Base-by-base conservation (phyloP, 2,797 vertebrate species). In the Anolis apletophallus region DNA sequence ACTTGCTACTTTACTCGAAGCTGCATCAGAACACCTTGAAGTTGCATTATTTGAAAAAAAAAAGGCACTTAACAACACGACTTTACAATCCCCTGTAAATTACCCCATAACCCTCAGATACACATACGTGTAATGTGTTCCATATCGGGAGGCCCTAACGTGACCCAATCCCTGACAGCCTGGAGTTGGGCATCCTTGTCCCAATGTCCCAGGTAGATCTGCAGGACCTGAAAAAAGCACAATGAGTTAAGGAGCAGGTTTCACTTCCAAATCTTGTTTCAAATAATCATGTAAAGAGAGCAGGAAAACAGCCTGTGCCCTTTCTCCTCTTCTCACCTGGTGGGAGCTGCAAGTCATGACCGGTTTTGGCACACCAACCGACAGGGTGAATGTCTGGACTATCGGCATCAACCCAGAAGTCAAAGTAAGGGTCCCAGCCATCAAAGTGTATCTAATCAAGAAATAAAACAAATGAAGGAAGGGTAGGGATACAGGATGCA, bases 141-240 rank as follows among this genome's bases (percentile, higher is more conserved):
- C 97, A 1, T 98, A 98, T 90, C 97, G 97, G 55, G 98, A 97
- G 86, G 98, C 98, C 90, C 96, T 96, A 64, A 98, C 97, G 61
- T 99, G 98, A 57, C 98, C 98, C 0, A 98, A 96, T 1, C 98
- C 98, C 0, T 97, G 97, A 93, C 98, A 99, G 91, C 98, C 98
- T 11, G 96, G 96, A 77, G 98, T 99, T 75, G 98, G 98, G 93
- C 98, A 99, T 1, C 94, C 96, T 92, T 98, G 98, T 91, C 97
- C 98, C 73, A 94, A 96, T 80, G 96, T 90, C 19, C 92, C 89
- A 69, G 94, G 79, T 80, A 93, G 46, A 61, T 97, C 97, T 89
- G 88, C 95, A 73, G 96, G 92, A 89, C 96, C 98, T 98, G 90
- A 32, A 26, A 84, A 72, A 81, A 81, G n/a, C 13, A 5, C 73